Percentiles rank a stretch among this genome's conserved stretches.
These are phyloP conservation scores for Ursus arctos DNA, from an alignment of 2,113 vertebrate species.

Conservation along the genomic window DNA sequence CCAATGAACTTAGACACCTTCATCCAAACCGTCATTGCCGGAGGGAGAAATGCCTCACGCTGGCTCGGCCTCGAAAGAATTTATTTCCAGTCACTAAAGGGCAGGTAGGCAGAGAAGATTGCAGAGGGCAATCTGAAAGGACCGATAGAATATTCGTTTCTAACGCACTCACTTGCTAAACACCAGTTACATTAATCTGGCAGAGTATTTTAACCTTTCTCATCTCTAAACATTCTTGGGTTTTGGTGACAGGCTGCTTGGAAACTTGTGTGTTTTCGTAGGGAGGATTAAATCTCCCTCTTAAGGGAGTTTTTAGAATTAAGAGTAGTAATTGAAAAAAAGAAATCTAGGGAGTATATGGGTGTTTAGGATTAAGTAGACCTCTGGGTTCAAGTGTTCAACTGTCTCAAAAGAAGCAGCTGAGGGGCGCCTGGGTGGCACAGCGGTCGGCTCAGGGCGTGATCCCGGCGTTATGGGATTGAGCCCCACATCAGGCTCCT, in stretches of 20 bases:
- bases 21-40: background rate
- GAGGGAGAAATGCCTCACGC: background rate
- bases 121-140: background rate
- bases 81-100: background rate
- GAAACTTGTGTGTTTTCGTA: background rate
- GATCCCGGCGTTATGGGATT: no score
- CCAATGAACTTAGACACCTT: background rate
- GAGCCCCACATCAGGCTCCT: no score
- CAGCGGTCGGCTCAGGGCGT: no score
- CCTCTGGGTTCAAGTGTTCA: background rate
- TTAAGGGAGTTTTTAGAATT: conserved; percentile 8
- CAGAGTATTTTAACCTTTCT: background rate
- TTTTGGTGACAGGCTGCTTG: background rate
- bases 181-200: background rate
- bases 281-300: background rate
- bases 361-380: background rate
- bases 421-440: no score
- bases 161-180: background rate
- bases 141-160: background rate
- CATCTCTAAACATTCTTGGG: background rate
- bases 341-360: background rate
- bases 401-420: no score
- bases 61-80: background rate
- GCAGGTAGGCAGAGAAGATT: background rate
- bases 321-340: background rate